These are phyloP conservation scores for Telmatherina bonti DNA, from an alignment of 2,797 vertebrate species.

Conservation along the genomic window DNA sequence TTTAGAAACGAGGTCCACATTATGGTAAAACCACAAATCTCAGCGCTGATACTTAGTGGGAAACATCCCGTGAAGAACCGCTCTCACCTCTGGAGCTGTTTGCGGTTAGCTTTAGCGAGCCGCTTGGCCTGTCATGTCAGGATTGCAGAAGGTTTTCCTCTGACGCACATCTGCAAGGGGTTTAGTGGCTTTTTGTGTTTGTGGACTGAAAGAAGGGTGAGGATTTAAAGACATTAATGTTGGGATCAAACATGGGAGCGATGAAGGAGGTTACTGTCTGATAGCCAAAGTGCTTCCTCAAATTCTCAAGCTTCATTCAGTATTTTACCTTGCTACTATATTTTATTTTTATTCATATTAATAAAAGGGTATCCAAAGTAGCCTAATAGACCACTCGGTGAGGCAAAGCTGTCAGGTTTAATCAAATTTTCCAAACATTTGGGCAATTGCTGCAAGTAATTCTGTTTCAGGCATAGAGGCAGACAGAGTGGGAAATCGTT, in stretches of 20 bases:
- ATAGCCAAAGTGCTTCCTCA: constrained; percentile 7
- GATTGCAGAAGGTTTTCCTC: constrained; percentile 27
- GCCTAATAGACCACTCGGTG: constrained; percentile 38
- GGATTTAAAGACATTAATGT: constrained; percentile 34
- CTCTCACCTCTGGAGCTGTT: constrained; percentile 20
- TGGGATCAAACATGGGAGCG: background rate
- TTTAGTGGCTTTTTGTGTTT: constrained; percentile 35
- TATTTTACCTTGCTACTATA: constrained; percentile 37
- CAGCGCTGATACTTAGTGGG: constrained; percentile 37
- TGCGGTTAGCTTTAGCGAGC: constrained; percentile 48
- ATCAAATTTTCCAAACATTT: constrained; percentile 68
- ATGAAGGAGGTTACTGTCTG: background rate
- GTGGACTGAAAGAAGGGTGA: constrained; percentile 10
- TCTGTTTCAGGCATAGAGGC: constrained; percentile 42
- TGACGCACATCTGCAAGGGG: constrained; percentile 51
- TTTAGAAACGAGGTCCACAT: constrained; percentile 38
- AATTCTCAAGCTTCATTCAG: constrained; percentile 23
- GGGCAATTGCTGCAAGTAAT: constrained; percentile 48
- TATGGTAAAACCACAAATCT: constrained; percentile 59
- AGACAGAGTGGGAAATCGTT: constrained; percentile 46
- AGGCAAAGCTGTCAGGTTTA: constrained; percentile 53
- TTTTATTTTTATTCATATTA: constrained; percentile 16
- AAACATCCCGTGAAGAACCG: constrained; percentile 49
- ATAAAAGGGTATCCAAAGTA: constrained; percentile 21
- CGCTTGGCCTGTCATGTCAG: constrained; percentile 6